Conservation (phyloP, 1,140 invertebrate species). For the Halyomorpha halys region DNA sequence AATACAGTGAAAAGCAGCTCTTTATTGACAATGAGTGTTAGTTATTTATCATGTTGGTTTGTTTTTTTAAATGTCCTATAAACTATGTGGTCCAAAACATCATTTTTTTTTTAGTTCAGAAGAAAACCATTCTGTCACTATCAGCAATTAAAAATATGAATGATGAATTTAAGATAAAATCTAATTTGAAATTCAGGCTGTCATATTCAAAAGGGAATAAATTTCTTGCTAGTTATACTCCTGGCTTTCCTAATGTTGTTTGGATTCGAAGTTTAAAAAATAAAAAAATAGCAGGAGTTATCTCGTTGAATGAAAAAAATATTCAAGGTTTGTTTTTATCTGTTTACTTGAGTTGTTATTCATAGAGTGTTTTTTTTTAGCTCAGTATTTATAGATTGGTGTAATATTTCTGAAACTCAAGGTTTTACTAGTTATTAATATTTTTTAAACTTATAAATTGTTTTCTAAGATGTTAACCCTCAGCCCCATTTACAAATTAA, state of each 20-base stretch:
- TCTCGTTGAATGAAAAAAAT: not conserved
- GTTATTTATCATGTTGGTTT: not conserved
- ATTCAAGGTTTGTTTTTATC: not conserved
- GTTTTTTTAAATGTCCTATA: not conserved
- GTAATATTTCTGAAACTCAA: too few species aligned
- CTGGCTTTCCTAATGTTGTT: not conserved
- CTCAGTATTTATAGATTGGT: too few species aligned
- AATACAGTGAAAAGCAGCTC: too few species aligned
- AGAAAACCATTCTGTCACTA: not conserved
- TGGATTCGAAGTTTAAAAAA: not conserved
- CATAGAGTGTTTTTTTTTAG: too few species aligned
- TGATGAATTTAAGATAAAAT: slow-evolving; percentile 6
- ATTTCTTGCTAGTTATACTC: slow-evolving; percentile 1
- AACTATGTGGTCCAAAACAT: not conserved
- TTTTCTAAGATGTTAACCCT: too few species aligned
- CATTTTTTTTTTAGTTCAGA: not conserved
- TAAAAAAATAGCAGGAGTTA: not conserved
- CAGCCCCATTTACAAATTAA: too few species aligned
- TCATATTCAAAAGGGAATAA: not conserved
- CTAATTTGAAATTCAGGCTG: not conserved
- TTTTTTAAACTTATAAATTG: too few species aligned
- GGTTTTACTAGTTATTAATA: too few species aligned
- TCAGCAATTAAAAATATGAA: not conserved
- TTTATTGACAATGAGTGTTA: too few species aligned
- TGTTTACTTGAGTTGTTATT: not conserved